phyloP scores from a whole-genome alignment of 2,888 invertebrate species.

The Hirtodrosophila alboralis region DNA sequence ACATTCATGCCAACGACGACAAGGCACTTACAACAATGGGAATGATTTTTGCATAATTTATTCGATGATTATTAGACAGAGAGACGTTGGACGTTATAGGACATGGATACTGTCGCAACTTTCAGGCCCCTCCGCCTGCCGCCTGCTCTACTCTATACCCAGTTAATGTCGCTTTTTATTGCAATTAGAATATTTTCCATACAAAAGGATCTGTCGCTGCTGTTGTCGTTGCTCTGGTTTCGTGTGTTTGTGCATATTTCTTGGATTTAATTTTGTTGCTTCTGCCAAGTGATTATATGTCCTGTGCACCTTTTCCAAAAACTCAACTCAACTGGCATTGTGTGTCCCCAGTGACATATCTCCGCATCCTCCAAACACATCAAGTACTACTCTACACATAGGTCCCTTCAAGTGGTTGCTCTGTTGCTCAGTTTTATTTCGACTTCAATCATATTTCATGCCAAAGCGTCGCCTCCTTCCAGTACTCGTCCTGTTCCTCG shows the following conservation, averaged over 20 bases:
- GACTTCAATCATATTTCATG: constrained; percentile 78
- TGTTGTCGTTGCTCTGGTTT: constrained; percentile 49
- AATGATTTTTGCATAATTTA: constrained; percentile 84
- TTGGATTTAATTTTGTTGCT: constrained; percentile 74
- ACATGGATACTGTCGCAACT: constrained; percentile 38
- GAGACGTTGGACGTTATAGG: constrained; percentile 40
- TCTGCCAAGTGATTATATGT: constrained; percentile 77
- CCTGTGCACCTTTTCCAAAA: constrained; percentile 58
- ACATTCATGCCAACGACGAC: constrained; percentile 44
- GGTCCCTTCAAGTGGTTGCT: constrained; percentile 54
- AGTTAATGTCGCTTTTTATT: constrained; percentile 73
- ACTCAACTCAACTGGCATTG: constrained; percentile 33
- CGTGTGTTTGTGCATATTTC: constrained; percentile 73
- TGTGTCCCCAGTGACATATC: constrained; percentile 50
- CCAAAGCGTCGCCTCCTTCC: constrained; percentile 28
- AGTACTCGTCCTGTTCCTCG: no score
- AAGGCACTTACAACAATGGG: constrained; percentile 77
- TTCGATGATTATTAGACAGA: constrained; percentile 84
- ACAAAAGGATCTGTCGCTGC: constrained; percentile 15
- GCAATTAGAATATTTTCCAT: constrained; percentile 76
- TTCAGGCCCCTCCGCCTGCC: constrained; percentile 8
- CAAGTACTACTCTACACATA: constrained; percentile 59
- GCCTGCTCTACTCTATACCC: neutral
- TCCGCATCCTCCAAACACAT: constrained; percentile 13
- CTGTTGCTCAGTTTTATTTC: constrained; percentile 62